Conservation (phyloP, 2,113 vertebrate species). For the Fulica atra region DNA sequence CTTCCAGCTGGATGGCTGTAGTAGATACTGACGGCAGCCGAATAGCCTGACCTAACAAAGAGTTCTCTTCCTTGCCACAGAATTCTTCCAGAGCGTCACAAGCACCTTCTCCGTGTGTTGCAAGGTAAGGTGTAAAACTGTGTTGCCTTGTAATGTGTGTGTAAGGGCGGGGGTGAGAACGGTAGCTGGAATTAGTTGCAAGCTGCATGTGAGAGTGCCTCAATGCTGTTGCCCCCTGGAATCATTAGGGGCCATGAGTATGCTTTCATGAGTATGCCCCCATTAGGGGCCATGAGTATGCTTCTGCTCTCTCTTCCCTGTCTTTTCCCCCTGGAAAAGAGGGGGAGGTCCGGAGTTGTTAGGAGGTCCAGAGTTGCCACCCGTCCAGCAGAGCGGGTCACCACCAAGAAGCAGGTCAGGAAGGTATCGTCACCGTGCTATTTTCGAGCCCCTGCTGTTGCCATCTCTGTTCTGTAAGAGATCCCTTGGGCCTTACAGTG, state of each 20-base stretch:
- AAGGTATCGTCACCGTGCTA: neutral
- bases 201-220: neutral
- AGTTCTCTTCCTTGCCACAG: constrained; percentile 65
- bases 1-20: neutral
- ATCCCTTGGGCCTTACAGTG: neutral
- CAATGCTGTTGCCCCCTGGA: neutral
- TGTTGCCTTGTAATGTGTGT: accelerated
- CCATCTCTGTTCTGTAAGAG: neutral
- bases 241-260: too few relatives aligned
- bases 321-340: too few relatives aligned
- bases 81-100: constrained; percentile 77
- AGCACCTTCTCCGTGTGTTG: constrained; percentile 76
- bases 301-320: neutral
- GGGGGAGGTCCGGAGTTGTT: too few relatives aligned
- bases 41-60: neutral
- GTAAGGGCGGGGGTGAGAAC: neutral
- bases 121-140: constrained; percentile 78
- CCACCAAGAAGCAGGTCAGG: neutral
- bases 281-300: neutral
- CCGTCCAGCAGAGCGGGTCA: neutral
- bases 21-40: neutral
- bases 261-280: too few relatives aligned
- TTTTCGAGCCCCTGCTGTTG: neutral
- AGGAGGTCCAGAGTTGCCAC: accelerated
- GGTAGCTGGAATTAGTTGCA: neutral